phyloP scores from a whole-genome alignment of 2,797 vertebrate genomes.

The Urocyon cinereoargenteus region DNA sequence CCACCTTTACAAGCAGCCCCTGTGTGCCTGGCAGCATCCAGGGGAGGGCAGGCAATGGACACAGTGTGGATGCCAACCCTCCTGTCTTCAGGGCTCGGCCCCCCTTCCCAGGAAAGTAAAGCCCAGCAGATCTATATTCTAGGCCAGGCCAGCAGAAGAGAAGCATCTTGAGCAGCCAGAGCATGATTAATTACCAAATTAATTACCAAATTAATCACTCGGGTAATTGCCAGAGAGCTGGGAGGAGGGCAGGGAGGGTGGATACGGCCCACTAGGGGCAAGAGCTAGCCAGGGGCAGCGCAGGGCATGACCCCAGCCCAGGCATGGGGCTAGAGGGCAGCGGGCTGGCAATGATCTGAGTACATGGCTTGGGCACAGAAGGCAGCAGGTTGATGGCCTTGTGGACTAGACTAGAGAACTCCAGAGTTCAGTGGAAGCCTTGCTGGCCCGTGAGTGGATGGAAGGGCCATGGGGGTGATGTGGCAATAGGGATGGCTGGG shows the following conservation, averaged over 20 bases:
- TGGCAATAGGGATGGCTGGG: background rate
- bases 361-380: background rate
- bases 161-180: background rate
- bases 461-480: background rate
- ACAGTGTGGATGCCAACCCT: background rate
- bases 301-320: background rate
- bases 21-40: background rate
- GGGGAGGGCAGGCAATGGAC: background rate
- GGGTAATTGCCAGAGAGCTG: constrained; percentile 64
- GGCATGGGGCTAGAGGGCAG: background rate
- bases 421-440: background rate
- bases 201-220: constrained; percentile 75
- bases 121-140: constrained; percentile 56
- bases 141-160: constrained; percentile 23
- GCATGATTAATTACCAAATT: constrained; percentile 74
- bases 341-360: background rate
- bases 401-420: background rate
- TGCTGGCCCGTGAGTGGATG: background rate
- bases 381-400: background rate
- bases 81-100: background rate
- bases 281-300: background rate
- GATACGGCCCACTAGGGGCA: background rate
- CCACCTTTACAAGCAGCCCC: background rate
- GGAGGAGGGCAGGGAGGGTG: background rate
- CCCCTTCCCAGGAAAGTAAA: background rate